Evolutionary conservation across 2,888 invertebrate species (phyloP).

Genomic region (Anarsia innoxiella): DNA sequence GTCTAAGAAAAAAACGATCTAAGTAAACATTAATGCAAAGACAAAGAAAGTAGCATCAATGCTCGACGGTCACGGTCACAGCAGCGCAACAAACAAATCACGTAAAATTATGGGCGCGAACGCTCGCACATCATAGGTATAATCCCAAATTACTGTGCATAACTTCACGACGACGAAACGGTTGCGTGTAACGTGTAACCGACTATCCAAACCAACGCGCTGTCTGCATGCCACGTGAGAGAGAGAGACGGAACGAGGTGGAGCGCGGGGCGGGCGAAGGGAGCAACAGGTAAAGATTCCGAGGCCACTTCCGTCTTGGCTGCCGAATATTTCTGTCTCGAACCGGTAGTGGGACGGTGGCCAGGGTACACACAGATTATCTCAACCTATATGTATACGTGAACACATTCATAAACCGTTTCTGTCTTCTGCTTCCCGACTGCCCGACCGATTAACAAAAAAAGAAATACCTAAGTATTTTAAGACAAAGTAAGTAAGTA

Average conservation of each 20-base stretch:
- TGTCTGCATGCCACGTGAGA: conserved; percentile 50
- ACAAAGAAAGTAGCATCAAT: too few relatives aligned
- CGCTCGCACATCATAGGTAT: too few relatives aligned
- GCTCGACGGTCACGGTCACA: too few relatives aligned
- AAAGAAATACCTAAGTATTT: too few relatives aligned
- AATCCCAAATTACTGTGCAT: conserved; percentile 48
- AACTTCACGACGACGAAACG: conserved; percentile 51
- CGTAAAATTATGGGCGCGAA: too few relatives aligned
- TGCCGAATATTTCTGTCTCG: conserved; percentile 75
- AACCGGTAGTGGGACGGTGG: conserved; percentile 73
- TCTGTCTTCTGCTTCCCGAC: conserved; percentile 27
- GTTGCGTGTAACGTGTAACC: conserved; percentile 40
- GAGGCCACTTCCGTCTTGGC: conserved; percentile 76
- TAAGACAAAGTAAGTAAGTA: too few relatives aligned
- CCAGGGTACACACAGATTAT: conserved; percentile 59
- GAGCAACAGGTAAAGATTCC: conserved; percentile 76
- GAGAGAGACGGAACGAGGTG: conserved; percentile 28
- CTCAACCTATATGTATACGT: conserved; percentile 36
- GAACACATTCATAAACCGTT: conserved; percentile 30
- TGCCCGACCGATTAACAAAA: conserved; percentile 25
- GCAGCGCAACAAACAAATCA: too few relatives aligned
- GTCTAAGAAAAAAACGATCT: too few relatives aligned
- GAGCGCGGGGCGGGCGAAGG: conserved; percentile 64
- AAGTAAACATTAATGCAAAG: too few relatives aligned
- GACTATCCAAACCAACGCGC: too few relatives aligned